These are phyloP conservation scores for Labrus mixtus DNA, from an alignment of 2,113 vertebrate species.

Conservation along the genomic window DNA sequence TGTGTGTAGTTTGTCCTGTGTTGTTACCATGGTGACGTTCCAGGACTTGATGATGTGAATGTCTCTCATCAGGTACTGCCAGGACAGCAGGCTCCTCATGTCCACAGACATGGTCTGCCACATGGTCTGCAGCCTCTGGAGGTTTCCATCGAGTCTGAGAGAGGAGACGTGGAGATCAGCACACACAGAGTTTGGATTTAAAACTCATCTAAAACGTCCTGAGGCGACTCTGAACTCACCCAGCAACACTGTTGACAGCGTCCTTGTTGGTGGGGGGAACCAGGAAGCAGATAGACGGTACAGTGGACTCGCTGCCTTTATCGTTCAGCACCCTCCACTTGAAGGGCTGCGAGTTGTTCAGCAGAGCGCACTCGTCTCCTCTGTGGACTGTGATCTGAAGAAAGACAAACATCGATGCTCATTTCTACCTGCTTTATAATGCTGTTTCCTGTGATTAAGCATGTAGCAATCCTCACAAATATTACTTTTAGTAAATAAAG, in stretches of 20 bases:
- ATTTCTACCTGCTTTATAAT: neutral
- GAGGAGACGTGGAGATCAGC: neutral
- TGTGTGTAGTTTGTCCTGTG: fast-evolving
- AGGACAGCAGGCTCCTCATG: constrained; percentile 90
- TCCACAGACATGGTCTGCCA: constrained; percentile 91
- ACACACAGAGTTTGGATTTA: neutral
- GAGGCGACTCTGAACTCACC: constrained; percentile 74
- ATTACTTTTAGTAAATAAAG: neutral
- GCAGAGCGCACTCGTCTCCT: constrained; percentile 86
- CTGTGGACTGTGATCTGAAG: constrained; percentile 92
- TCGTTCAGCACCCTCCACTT: constrained; percentile 90
- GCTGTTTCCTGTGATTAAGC: neutral
- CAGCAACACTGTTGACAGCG: constrained; percentile 85
- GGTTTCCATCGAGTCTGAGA: constrained; percentile 87
- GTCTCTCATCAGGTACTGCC: constrained; percentile 91
- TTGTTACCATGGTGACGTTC: constrained; percentile 88
- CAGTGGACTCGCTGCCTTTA: constrained; percentile 81
- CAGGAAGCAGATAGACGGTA: constrained; percentile 94
- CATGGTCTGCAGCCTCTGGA: constrained; percentile 85
- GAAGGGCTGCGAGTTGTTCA: constrained; percentile 87
- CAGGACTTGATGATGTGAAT: constrained; percentile 92
- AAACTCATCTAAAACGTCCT: neutral
- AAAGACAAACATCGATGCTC: neutral
- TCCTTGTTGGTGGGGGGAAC: constrained; percentile 91
- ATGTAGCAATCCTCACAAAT: no score